These are phyloP conservation scores for Sceliomorpha sp. DNA, from an alignment of 2,888 invertebrate genomes.

Conservation along the genomic window DNA sequence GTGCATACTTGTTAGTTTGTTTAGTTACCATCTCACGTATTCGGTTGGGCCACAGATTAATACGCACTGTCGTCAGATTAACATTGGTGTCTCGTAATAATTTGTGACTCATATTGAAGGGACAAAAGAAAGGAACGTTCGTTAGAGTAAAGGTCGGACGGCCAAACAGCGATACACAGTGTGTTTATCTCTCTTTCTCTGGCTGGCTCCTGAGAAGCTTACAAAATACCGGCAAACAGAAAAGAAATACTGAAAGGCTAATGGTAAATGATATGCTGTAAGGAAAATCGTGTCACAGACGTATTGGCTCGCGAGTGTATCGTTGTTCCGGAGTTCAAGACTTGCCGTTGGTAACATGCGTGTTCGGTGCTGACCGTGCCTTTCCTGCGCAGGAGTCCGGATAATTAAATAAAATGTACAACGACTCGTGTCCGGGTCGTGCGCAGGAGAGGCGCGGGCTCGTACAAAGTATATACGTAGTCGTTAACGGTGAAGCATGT, in stretches of 20 bases:
- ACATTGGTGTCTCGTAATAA: slow-evolving; percentile 45
- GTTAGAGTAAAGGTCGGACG: no score
- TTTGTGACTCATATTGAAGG: slow-evolving; percentile 40
- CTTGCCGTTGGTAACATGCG: slow-evolving; percentile 36
- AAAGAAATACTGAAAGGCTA: slow-evolving; percentile 8
- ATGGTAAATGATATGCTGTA: slow-evolving; percentile 9
- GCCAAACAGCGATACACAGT: slow-evolving; percentile 23
- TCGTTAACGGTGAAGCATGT: no score
- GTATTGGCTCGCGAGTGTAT: slow-evolving; percentile 1
- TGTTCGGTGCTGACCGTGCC: no score
- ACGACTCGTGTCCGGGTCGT: no score
- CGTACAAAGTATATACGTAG: no score
- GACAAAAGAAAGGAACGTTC: slow-evolving; percentile 37
- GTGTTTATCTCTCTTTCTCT: no score
- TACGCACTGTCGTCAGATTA: slow-evolving; percentile 30
- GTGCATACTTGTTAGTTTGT: slow-evolving; percentile 44
- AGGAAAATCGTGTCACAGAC: background rate
- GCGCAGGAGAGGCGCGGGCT: no score
- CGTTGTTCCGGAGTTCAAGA: slow-evolving; percentile 28
- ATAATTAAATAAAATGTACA: no score
- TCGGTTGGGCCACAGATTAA: slow-evolving; percentile 50
- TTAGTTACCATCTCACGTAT: slow-evolving; percentile 46
- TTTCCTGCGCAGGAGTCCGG: no score
- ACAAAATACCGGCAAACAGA: background rate
- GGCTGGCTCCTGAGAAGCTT: background rate